phyloP scores from a whole-genome alignment of 2,888 invertebrate species.

The Himalopsyche anomala region DNA sequence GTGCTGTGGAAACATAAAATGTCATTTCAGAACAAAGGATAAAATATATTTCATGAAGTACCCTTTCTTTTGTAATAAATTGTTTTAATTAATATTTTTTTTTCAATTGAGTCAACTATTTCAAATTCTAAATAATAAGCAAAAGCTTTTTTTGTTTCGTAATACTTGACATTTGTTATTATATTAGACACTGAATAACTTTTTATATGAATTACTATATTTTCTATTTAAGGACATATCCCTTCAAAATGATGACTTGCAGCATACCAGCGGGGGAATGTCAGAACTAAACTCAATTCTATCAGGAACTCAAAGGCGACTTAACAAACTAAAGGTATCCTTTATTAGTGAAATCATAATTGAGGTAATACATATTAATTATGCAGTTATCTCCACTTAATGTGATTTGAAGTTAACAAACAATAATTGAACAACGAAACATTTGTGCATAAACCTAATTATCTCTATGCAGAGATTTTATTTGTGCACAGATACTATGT shows the following conservation, averaged over 20 bases:
- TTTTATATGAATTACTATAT: neutral
- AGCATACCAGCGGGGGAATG: slow-evolving; percentile 83
- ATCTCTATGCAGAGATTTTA: too few relatives aligned
- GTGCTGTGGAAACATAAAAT: too few relatives aligned
- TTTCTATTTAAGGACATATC: slow-evolving; percentile 68
- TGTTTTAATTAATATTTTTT: neutral
- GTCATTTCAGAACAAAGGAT: too few relatives aligned
- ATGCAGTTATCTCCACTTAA: neutral
- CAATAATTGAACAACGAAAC: too few relatives aligned
- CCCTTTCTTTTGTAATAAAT: neutral
- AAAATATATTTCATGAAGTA: too few relatives aligned
- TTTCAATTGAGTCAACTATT: neutral
- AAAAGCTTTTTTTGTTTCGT: neutral
- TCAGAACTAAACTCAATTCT: slow-evolving; percentile 89
- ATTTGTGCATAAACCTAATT: too few relatives aligned
- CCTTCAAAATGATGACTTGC: slow-evolving; percentile 80
- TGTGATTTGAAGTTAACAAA: too few relatives aligned
- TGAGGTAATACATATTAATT: neutral
- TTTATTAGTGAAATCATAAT: neutral
- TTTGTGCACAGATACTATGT: too few relatives aligned
- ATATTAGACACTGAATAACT: neutral
- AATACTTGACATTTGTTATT: neutral
- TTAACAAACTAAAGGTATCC: slow-evolving; percentile 88
- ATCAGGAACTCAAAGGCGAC: slow-evolving; percentile 88
- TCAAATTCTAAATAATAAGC: neutral